Conservation (phyloP, 2,113 vertebrate species). For the Dinomys branickii region DNA sequence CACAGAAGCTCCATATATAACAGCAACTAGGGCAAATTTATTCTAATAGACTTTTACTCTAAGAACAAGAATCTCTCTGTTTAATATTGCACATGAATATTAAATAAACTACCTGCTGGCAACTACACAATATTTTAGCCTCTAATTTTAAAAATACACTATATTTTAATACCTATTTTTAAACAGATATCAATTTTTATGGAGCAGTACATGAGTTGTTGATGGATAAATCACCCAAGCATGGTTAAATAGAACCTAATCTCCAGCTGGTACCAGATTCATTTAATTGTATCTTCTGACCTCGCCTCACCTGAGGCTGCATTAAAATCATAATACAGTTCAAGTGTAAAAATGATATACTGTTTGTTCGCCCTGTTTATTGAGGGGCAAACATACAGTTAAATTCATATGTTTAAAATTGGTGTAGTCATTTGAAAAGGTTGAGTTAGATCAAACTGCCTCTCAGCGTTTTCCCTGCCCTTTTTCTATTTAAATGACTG, state of each 20-base stretch:
- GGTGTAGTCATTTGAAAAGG: slow-evolving; percentile 89
- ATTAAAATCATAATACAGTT: slow-evolving; percentile 98
- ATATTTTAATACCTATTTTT: slow-evolving; percentile 95
- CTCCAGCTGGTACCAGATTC: slow-evolving; percentile 97
- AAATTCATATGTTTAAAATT: slow-evolving; percentile 88
- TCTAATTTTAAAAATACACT: slow-evolving; percentile 95
- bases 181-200: slow-evolving; percentile 98
- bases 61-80: slow-evolving; percentile 80
- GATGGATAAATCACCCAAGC: slow-evolving; percentile 99
- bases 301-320: slow-evolving; percentile 96
- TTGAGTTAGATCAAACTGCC: slow-evolving; percentile 86
- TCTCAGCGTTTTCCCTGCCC: slow-evolving; percentile 79
- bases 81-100: slow-evolving; percentile 83
- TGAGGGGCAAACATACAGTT: slow-evolving; percentile 93
- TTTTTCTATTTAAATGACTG: slow-evolving; percentile 80
- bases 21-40: not conserved
- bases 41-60: slow-evolving; percentile 61
- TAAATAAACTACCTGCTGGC: slow-evolving; percentile 93
- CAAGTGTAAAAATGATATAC: slow-evolving; percentile 99
- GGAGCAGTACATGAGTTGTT: slow-evolving; percentile 96
- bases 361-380: slow-evolving; percentile 99
- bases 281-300: slow-evolving; percentile 99
- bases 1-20: not conserved
- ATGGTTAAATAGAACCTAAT: slow-evolving; percentile 97
- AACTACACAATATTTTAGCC: slow-evolving; percentile 91